Evolutionary conservation across 37 sponge, comb jelly and placozoan species (phyloP), one percentile per base, ranked within the genome.

Genomic region (Aphrocallistes beatrix): DNA sequence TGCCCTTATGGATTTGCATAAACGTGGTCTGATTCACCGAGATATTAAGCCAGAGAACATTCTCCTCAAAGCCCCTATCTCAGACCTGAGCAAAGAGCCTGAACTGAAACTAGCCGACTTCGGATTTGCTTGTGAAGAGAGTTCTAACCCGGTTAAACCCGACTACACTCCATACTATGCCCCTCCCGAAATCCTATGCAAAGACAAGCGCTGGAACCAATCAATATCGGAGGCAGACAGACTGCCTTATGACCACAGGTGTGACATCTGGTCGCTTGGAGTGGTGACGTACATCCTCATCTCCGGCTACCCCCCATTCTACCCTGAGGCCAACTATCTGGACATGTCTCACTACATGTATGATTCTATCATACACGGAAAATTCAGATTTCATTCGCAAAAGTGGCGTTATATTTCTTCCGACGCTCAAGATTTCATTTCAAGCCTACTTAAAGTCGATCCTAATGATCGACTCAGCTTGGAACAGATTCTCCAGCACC

Each of bases 401-500:
- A 60, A 60, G n/a, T 60, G 75, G 75, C 3, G 75, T 1, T 84
- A 30, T 87, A 84, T 85, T 39, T 39, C 86, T 83, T 19, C 83
- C 90, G 89, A 85, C 23, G 93, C 90, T 40, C 51, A 87, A 28
- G 83, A 89, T 17, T 91, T 93, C 39, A 90, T 90, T 69, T 51
- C 19, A 0, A 89, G 93, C 86, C 87, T 90, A 87, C 86, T 93
- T 28, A 38, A 89, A 0, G 37, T 86, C 30, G 19, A 45, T 16
- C 86, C 93, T n/a, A 82, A 60, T n/a, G 86, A 85, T 0, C 37
- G 93, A 83, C 93, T 91, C 0, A 87, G 88, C 37, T 60, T 93
- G 1, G 91, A 90, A 0, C 89, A 93, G 49, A 84, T 93, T 16
- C 51, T 90, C 38, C 82, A 88, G 38, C 93, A 93, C 82, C 89